Evolutionary conservation across 2,113 vertebrate species (phyloP), one percentile per base, ranked within the genome.

Genomic region (Bubo bubo): DNA sequence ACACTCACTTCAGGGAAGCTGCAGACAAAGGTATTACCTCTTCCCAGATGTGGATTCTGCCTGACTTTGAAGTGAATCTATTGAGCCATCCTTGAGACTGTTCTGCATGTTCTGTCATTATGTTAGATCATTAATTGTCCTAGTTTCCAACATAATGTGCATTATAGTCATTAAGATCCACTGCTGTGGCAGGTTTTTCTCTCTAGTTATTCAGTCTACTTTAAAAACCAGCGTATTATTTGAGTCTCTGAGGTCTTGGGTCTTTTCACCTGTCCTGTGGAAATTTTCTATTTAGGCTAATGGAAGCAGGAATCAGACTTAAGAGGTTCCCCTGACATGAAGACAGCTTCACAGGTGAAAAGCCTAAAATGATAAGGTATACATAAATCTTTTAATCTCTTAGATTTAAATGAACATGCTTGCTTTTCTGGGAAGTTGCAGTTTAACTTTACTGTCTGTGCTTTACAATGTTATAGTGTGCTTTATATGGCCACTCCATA

Each of bases 41-140:
- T 97, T 92, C 91, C 91, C 95, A 94, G 88, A 91, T 97, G 94
- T 95, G 79, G 86, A 95, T 97, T 96, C 94, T 95, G 80, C 67
- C 79, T 94, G 84, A 79, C 96, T 97, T 97, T 96, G 95, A 97
- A 96, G 88, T 92, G 77, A 94, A 95, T 93, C 92, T 91, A 71
- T 70, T 90, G 74, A 98, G 90, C 62, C 76, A 95, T 86, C 85
- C 85, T 82, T 86, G 66, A 92, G 85, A 95, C 22, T 0, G 0
- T 84, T 88, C 63, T 68, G 43, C 24, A 14, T 58, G 53, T 95
- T 95, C 74, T 79, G 30, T 83, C 90, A 66, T 93, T 85, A 93
- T 39, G 89, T 85, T 95, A 96, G 97, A 93, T 89, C 4, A 10
- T 56, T 96, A 97, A 96, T 94, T 95, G 86, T 92, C 96, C 93